Base-by-base conservation (phyloP, 2,888 invertebrate species). In the Eupeodes luniger region DNA sequence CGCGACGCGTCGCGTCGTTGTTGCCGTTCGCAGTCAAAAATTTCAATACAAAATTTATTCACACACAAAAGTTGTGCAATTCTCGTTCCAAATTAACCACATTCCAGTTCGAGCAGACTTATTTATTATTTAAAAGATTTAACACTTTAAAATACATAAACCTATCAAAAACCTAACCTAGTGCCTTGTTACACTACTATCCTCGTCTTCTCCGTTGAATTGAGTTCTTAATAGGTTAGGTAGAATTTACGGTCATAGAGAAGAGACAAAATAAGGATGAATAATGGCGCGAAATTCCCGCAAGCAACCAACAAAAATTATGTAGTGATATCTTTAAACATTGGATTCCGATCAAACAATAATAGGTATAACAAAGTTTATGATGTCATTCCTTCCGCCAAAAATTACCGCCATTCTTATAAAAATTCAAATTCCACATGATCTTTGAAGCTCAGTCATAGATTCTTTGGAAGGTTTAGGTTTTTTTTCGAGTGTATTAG, bases 311-410 rank as follows among this genome's bases (percentile, higher is more conserved):
- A 66, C 4, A 47, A 27, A 72, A n/a, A 64, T 44, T 59, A 47
- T 19, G 11, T 16, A 12, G 11, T 47, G 44, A 4, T 19, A 19
- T 19, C 19, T 19, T 19, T 19, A 19, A 47, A 27, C 27, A 44
- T 9, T 40, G n/a, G n/a, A 57, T 57, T 72, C 47, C 10, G 51
- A 49, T 79, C 12, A 36, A 64, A 76, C 16, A 51, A 64, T 62
- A 40, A n/a, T 67, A n/a, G n/a, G n/a, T n/a, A 11, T 61, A 40
- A 19, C 72, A 14, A 67, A 40, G n/a, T 47, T 49, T 34, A 81
- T 87, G 86, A 87, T 87, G 83, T 87, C 86, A 87, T 77, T 76
- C 66, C 27, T 79, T 69, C 70, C 79, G 59, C 47, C 76, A 80
- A 79, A 72, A 82, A 69, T 51, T 53, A 16, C 55, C 14, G 57